Conservation (phyloP, 2,113 vertebrate species). For the Perca fluviatilis region DNA sequence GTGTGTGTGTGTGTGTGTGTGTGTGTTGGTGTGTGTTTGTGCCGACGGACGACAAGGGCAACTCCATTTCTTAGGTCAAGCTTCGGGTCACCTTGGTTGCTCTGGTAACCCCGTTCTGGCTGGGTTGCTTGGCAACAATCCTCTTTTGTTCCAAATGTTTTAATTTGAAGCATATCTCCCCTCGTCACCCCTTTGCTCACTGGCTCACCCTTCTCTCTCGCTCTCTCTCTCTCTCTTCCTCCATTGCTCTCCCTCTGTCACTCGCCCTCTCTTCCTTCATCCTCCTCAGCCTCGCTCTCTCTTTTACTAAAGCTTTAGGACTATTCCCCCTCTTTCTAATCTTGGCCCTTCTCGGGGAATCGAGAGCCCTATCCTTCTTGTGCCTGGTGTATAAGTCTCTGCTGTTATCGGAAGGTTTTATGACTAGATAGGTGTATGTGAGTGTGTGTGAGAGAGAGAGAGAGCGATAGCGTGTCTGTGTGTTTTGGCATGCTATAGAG, state of each 20-base stretch:
- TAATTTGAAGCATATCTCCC: slow-evolving; percentile 82
- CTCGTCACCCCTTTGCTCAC: slow-evolving; percentile 63
- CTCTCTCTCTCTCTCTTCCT: slow-evolving; percentile 22
- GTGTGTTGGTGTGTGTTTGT: background rate
- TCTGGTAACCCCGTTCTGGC: slow-evolving; percentile 78
- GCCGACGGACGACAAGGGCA: slow-evolving; percentile 48
- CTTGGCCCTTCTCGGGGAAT: slow-evolving; percentile 31
- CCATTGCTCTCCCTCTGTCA: background rate
- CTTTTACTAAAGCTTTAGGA: slow-evolving; percentile 19
- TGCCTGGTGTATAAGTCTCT: slow-evolving; percentile 43
- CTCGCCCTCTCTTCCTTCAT: background rate
- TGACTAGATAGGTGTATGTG: slow-evolving; percentile 31
- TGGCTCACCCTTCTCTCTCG: slow-evolving; percentile 37
- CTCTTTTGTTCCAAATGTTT: slow-evolving; percentile 85
- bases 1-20: slow-evolving; percentile 5
- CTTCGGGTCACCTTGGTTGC: slow-evolving; percentile 83
- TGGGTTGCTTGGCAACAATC: slow-evolving; percentile 85
- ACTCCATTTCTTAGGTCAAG: slow-evolving; percentile 82
- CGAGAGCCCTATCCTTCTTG: slow-evolving; percentile 41
- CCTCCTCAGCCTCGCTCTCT: slow-evolving; percentile 23
- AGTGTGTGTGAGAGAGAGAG: slow-evolving; percentile 11
- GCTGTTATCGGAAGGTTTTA: slow-evolving; percentile 52
- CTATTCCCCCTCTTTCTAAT: slow-evolving; percentile 44
- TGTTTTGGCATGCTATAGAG: background rate
- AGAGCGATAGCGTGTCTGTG: too few relatives aligned